phyloP scores from a whole-genome alignment of 2,113 vertebrate species.

The Urocolius indicus region DNA sequence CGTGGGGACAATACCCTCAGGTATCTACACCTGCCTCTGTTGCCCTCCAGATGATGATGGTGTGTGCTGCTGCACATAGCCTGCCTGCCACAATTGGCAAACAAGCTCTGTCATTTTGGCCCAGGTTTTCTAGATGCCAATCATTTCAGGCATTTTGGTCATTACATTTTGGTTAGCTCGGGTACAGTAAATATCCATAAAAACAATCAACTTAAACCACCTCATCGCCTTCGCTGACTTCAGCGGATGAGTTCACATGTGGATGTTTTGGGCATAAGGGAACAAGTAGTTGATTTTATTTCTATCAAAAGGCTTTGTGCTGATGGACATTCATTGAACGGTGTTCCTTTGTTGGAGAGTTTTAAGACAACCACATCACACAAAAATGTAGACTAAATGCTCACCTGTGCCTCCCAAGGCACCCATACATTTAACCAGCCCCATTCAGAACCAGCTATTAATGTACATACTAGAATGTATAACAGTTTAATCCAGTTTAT shows the following conservation, averaged over 20 bases:
- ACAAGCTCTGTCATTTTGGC: background rate
- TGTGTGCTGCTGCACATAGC: background rate
- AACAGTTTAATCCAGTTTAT: background rate
- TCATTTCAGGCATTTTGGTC: background rate
- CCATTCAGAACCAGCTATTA: background rate
- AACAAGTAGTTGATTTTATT: background rate
- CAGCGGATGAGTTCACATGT: background rate
- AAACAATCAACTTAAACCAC: background rate
- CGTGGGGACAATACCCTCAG: background rate
- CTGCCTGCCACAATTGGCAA: background rate
- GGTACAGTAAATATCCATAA: background rate
- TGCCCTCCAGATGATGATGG: background rate
- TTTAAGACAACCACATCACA: background rate
- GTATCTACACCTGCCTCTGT: background rate
- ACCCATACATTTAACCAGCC: background rate
- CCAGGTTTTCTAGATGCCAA: background rate
- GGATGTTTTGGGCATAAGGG: background rate
- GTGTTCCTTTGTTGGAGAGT: background rate
- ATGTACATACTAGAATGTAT: background rate
- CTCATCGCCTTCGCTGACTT: background rate
- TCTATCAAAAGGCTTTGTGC: background rate
- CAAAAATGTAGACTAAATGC: background rate
- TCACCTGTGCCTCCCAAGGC: background rate
- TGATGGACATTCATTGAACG: background rate
- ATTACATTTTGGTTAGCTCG: background rate